Evolutionary conservation across 2,113 vertebrate genomes (phyloP), one percentile per base, ranked within the genome.

Genomic region (Pogona vitticeps): DNA sequence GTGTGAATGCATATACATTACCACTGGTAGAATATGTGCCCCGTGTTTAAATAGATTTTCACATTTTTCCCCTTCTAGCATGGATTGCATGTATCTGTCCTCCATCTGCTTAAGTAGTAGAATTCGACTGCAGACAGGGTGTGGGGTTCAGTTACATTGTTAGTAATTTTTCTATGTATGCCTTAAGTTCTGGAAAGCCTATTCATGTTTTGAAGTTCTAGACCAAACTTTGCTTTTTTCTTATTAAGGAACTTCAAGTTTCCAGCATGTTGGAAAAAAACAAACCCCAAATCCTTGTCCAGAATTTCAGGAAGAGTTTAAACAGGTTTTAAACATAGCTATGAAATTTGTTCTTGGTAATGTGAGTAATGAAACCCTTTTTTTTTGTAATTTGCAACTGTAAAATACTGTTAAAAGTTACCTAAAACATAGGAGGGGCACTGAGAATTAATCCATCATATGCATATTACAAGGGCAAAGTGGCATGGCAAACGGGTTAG

Each of bases 181-280:
- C 18, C 88, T 71, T 31, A 75, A 14, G 70, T 23, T 82, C 70
- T 6, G 79, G 88, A 88, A n/a, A 76, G 72, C 88, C 83, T 80
- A 83, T 73, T 52, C 46, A 52, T 52, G 46, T 52, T 52, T 52
- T 52, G 46, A 52, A 52, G 46, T 52, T 52, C 10, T n/a, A n/a
- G n/a, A n/a, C n/a, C n/a, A n/a, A n/a, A n/a, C n/a, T n/a, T n/a
- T n/a, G n/a, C n/a, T n/a, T n/a, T n/a, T n/a, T n/a, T n/a, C n/a
- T n/a, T n/a, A n/a, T n/a, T n/a, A n/a, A n/a, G n/a, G n/a, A n/a
- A n/a, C n/a, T n/a, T n/a, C n/a, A n/a, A n/a, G n/a, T n/a, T n/a
- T n/a, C n/a, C n/a, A n/a, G n/a, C n/a, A n/a, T n/a, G n/a, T n/a
- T n/a, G n/a, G n/a, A n/a, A n/a, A n/a, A n/a, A n/a, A n/a, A n/a